Conservation (phyloP, 2,113 vertebrate genomes). For the Trochalopteron elliotii region DNA sequence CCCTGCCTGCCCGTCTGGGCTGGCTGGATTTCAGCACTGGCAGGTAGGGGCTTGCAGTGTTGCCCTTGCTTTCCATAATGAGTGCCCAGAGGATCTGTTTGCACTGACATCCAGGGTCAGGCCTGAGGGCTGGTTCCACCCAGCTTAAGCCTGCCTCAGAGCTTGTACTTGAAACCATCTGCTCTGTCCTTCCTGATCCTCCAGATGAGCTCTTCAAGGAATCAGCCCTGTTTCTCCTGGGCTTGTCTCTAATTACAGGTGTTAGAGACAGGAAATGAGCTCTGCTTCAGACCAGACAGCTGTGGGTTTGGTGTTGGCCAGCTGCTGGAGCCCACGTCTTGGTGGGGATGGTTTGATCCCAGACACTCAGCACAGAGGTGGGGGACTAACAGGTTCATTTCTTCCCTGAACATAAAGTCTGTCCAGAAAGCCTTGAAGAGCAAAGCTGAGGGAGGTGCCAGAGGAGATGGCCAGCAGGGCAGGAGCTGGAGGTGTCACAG, state of each 20-base stretch:
- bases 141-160: not conserved
- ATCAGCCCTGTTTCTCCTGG: not conserved
- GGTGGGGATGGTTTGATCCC: not conserved
- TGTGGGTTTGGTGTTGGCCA: not conserved
- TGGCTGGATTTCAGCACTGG: not conserved
- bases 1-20: not conserved
- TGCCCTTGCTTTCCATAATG: not conserved
- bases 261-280: not conserved
- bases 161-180: not conserved
- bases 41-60: not conserved
- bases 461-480: not conserved
- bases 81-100: not conserved
- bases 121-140: not conserved
- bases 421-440: not conserved
- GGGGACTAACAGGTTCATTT: not conserved
- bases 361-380: accelerated
- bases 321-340: not conserved
- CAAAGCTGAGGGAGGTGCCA: not conserved
- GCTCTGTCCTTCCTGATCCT: not conserved
- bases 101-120: not conserved
- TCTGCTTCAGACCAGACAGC: not conserved
- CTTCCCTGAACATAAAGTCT: not conserved
- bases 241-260: not conserved
- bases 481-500: not conserved
- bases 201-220: not conserved